Conservation (phyloP, 2,113 vertebrate genomes). For the Beaufortia kweichowensis region DNA sequence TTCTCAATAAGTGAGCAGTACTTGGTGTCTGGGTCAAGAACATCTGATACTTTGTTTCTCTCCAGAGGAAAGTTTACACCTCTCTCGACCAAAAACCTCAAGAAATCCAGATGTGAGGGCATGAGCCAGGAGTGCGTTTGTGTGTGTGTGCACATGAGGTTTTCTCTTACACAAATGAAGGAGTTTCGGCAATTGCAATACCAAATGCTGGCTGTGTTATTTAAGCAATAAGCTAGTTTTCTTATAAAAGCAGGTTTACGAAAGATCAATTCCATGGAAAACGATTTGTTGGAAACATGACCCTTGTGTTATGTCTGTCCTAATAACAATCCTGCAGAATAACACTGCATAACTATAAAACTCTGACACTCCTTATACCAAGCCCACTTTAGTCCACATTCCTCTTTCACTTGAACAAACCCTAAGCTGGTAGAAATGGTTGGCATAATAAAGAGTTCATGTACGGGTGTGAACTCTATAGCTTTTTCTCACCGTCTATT, state of each 20-base stretch:
- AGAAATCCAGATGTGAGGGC: slow-evolving; percentile 35
- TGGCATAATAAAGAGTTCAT: slow-evolving; percentile 49
- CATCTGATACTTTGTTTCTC: slow-evolving; percentile 23
- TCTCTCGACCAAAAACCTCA: slow-evolving; percentile 25
- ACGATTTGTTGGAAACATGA: not conserved
- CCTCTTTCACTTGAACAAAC: not conserved
- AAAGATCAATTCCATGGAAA: not conserved
- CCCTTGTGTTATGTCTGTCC: not conserved
- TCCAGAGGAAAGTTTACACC: slow-evolving; percentile 37
- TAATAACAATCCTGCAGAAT: not conserved
- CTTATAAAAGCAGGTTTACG: not conserved
- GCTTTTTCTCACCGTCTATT: slow-evolving; percentile 44
- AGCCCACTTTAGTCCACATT: not conserved
- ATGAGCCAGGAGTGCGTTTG: not conserved
- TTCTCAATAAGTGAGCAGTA: not conserved
- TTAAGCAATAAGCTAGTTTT: not conserved
- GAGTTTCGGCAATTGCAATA: not conserved
- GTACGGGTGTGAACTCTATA: slow-evolving; percentile 55
- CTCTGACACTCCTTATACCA: not conserved
- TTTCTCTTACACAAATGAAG: not conserved
- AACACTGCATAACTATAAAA: not conserved
- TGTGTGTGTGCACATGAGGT: not conserved
- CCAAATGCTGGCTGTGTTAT: not conserved
- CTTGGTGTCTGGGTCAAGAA: slow-evolving; percentile 19
- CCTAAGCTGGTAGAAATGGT: not conserved